Evolutionary conservation across 2,113 vertebrate genomes (phyloP).

Genomic region (Gasterosteus nipponicus): DNA sequence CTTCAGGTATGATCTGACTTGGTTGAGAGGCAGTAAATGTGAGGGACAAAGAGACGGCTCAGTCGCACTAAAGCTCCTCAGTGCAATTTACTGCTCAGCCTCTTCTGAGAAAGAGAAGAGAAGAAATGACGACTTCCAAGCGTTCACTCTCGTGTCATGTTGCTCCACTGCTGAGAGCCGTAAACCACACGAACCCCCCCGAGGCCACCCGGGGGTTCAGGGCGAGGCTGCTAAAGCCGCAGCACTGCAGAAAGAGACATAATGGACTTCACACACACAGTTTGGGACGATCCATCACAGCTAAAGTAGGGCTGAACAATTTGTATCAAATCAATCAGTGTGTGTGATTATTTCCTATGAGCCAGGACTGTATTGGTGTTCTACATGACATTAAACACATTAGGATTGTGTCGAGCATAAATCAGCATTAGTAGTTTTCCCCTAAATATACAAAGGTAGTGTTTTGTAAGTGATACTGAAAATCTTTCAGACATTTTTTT

Average conservation of each 20-base stretch:
- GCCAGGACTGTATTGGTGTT: too few relatives aligned
- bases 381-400: neutral
- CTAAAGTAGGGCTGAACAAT: neutral
- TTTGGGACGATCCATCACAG: neutral
- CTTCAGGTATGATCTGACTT: conserved; percentile 43
- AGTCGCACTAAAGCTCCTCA: conserved; percentile 47
- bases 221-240: too few relatives aligned
- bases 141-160: conserved; percentile 29
- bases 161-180: conserved; percentile 24
- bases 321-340: neutral
- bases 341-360: neutral
- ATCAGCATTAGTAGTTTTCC: neutral
- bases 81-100: conserved; percentile 64
- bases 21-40: conserved; percentile 55
- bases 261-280: conserved; percentile 49
- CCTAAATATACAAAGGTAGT: neutral
- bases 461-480: neutral
- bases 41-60: conserved; percentile 44
- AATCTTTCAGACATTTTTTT: neutral
- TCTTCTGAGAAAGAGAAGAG: conserved; percentile 15
- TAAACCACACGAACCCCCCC: neutral
- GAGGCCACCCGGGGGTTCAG: too few relatives aligned
- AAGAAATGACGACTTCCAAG: conserved; percentile 10
- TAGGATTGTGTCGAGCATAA: neutral
- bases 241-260: conserved; percentile 16